phyloP scores from a whole-genome alignment of 2,888 invertebrate genomes.

The Vesta saturnalis region DNA sequence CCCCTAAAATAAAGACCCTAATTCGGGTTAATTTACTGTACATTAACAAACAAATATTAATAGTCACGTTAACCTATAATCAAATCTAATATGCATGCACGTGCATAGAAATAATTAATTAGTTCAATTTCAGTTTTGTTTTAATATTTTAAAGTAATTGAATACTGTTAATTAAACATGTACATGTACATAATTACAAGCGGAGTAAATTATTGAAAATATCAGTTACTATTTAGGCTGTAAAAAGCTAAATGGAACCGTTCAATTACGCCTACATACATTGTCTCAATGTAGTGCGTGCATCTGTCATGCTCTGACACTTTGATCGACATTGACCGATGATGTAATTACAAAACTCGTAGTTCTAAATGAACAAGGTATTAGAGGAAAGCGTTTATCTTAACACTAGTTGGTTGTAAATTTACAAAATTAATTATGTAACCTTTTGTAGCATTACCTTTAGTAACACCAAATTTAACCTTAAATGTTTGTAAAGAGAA shows the following conservation, averaged over 20 bases:
- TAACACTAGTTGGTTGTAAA: too few relatives aligned
- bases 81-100: neutral
- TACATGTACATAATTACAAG: too few relatives aligned
- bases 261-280: slow-evolving; percentile 17
- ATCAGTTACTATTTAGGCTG: neutral
- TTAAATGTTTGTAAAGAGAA: neutral
- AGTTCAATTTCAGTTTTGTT: neutral
- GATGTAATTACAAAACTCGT: slow-evolving; percentile 53
- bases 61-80: neutral
- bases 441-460: too few relatives aligned
- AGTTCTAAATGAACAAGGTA: slow-evolving; percentile 26
- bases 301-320: slow-evolving; percentile 52
- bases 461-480: neutral
- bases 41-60: neutral
- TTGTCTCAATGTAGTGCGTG: slow-evolving; percentile 49
- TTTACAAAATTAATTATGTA: neutral
- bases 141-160: neutral
- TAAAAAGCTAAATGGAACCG: slow-evolving; percentile 21
- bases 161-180: neutral
- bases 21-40: neutral
- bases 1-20: neutral
- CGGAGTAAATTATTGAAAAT: neutral
- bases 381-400: slow-evolving; percentile 16
- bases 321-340: slow-evolving; percentile 57
- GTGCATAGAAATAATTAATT: neutral